Percentiles rank a stretch among this genome's conserved stretches.
Conservation (phyloP, 2,113 vertebrate species). For the Athene noctua region DNA sequence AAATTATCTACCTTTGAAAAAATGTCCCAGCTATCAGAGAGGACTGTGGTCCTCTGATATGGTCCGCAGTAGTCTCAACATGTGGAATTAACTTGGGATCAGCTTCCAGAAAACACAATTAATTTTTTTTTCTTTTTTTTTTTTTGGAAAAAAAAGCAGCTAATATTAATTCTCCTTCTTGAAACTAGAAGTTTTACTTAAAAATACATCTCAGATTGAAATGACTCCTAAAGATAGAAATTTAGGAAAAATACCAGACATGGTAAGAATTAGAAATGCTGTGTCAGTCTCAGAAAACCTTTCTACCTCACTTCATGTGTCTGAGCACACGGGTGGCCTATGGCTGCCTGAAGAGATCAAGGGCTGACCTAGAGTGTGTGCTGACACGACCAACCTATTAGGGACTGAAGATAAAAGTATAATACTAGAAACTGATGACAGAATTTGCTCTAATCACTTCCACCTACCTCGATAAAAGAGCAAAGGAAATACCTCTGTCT, state of each 20-base stretch:
- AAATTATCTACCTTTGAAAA: conserved; percentile 8
- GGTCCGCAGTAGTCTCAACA: not conserved
- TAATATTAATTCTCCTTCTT: not conserved
- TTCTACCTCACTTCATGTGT: conserved; percentile 49
- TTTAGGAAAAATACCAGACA: not conserved
- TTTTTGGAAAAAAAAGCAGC: not conserved
- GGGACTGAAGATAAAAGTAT: conserved; percentile 44
- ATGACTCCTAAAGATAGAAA: not conserved
- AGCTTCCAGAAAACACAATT: not conserved
- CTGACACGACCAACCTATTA: conserved; percentile 40
- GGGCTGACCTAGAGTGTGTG: conserved; percentile 26
- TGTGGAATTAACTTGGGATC: not conserved
- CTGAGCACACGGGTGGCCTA: conserved; percentile 43
- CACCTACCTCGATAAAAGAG: conserved; percentile 59
- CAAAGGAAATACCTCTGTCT: conserved; percentile 19
- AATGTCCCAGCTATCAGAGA: not conserved
- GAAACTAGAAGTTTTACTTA: not conserved
- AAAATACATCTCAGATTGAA: not conserved
- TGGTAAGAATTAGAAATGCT: not conserved
- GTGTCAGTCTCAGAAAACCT: conserved; percentile 9
- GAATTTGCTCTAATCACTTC: conserved; percentile 59
- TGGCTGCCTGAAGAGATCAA: conserved; percentile 35
- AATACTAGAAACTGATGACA: not conserved
- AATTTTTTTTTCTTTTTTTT: not conserved
- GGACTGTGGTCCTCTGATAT: not conserved